Percentiles rank a stretch among this genome's conserved stretches.
phyloP scores from a whole-genome alignment of 2,113 vertebrate species.

The Okapia johnstoni region DNA sequence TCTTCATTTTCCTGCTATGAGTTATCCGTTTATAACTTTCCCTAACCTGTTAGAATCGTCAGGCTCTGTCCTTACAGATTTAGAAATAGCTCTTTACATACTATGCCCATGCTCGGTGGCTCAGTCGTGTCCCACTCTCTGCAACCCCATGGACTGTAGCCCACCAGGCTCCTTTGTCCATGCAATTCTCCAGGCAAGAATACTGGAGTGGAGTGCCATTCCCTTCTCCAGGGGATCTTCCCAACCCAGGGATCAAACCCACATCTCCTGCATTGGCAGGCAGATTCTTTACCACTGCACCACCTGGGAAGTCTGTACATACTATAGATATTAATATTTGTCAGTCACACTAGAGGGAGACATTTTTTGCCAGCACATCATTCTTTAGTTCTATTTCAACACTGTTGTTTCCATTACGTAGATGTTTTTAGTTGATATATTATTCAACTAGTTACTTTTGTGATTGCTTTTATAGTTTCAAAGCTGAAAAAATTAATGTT shows the following conservation, averaged over 20 bases:
- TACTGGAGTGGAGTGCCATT: not conserved
- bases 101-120: not conserved
- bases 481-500: constrained; percentile 21
- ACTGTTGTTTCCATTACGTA: not conserved
- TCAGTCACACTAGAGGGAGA: not conserved
- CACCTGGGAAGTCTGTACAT: not conserved
- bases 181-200: not conserved
- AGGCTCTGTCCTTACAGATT: not conserved
- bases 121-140: not conserved
- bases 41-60: not conserved
- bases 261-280: not conserved
- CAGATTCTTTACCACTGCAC: not conserved
- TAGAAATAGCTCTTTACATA: not conserved
- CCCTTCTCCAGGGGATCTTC: not conserved
- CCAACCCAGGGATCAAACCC: not conserved
- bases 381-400: not conserved
- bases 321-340: not conserved
- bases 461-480: not conserved
- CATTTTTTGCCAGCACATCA: not conserved
- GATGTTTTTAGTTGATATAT: not conserved
- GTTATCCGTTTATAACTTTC: not conserved
- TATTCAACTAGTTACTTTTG: not conserved
- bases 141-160: not conserved
- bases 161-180: not conserved
- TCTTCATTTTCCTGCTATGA: not conserved